A percentile compares a stretch with the other conserved stretches of the same genome.
Evolutionary conservation across 1,140 invertebrate genomes (phyloP).

Genomic region (Drosophila ficusphila): DNA sequence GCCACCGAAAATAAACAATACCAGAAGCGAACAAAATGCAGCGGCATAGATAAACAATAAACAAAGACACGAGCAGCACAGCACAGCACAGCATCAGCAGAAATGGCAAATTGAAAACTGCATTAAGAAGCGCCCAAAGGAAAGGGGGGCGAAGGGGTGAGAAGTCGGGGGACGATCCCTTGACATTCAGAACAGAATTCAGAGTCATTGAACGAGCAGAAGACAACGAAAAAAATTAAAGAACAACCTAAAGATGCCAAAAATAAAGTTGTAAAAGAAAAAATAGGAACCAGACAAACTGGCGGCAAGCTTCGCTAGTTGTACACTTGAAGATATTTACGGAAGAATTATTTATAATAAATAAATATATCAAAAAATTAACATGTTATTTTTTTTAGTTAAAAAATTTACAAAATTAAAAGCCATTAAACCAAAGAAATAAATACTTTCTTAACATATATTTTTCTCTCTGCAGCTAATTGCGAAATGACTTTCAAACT

Average conservation of each 20-base stretch:
- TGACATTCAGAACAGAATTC: conserved; percentile 21
- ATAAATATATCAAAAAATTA: too few relatives aligned
- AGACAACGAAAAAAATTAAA: conserved; percentile 15
- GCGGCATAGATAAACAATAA: conserved; percentile 57
- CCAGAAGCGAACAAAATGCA: conserved; percentile 12
- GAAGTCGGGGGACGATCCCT: conserved; percentile 7
- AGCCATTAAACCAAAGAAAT: too few relatives aligned
- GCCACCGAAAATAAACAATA: conserved; percentile 75
- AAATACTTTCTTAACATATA: not conserved
- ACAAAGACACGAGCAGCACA: conserved; percentile 58
- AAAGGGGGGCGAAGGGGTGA: not conserved
- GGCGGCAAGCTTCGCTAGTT: not conserved
- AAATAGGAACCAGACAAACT: conserved; percentile 16
- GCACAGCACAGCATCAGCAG: conserved; percentile 67
- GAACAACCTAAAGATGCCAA: conserved; percentile 18
- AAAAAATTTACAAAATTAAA: too few relatives aligned
- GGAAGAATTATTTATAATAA: not conserved
- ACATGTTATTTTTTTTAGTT: too few relatives aligned
- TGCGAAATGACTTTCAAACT: conserved; percentile 33
- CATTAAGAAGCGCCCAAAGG: conserved; percentile 25
- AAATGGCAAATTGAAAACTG: conserved; percentile 73
- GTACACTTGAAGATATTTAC: not conserved
- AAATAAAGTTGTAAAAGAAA: conserved; percentile 24
- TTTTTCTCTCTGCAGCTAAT: conserved; percentile 41
- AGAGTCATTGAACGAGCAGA: conserved; percentile 69